phyloP scores from a whole-genome alignment of 2,797 vertebrate species.

The Enteromius treurensis region DNA sequence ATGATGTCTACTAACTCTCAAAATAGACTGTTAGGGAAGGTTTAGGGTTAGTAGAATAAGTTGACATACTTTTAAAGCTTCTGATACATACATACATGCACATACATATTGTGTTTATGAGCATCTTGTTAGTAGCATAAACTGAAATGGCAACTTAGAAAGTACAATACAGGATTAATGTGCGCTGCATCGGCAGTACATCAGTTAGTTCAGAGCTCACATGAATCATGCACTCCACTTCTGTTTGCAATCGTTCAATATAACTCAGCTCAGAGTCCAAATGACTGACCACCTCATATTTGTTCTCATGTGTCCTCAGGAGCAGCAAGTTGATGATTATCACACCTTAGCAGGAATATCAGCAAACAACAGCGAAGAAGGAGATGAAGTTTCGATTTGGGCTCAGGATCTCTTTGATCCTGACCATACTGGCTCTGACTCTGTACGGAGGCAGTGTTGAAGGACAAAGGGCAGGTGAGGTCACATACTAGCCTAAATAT shows the following conservation, averaged over 20 bases:
- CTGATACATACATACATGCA: too few relatives aligned
- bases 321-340: conserved; percentile 73
- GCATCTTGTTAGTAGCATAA: too few relatives aligned
- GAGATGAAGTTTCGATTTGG: conserved; percentile 77
- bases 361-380: conserved; percentile 58
- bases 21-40: too few relatives aligned
- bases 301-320: conserved; percentile 64
- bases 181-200: not conserved
- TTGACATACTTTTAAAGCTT: too few relatives aligned
- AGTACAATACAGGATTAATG: conserved; percentile 14
- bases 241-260: conserved; percentile 3
- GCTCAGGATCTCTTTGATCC: conserved; percentile 72
- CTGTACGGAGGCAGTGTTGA: conserved; percentile 68
- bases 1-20: too few relatives aligned
- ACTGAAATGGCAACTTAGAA: not conserved
- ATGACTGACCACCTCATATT: conserved; percentile 58
- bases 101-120: too few relatives aligned
- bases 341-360: conserved; percentile 62
- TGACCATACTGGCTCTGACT: conserved; percentile 73
- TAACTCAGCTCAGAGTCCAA: not conserved
- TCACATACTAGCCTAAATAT: conserved; percentile 31
- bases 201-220: not conserved
- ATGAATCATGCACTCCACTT: not conserved
- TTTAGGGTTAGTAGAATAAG: too few relatives aligned
- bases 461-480: conserved; percentile 81